Percentiles rank a stretch among this genome's conserved stretches.
Evolutionary conservation across 2,113 vertebrate genomes (phyloP).

Genomic region (Rhinoptilus africanus): DNA sequence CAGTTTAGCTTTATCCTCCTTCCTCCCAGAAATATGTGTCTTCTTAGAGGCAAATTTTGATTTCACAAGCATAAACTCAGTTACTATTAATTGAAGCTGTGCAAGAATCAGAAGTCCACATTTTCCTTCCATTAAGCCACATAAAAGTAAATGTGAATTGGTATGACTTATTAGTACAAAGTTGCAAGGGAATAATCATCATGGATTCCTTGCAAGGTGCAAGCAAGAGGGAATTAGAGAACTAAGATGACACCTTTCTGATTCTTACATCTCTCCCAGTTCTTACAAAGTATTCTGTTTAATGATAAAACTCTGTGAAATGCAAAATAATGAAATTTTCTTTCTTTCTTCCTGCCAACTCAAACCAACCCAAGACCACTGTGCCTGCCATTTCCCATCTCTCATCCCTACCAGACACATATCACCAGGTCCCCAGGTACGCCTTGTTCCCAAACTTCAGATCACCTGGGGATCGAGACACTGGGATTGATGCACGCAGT

Average conservation of each 20-base stretch:
- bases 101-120: not conserved
- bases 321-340: not conserved
- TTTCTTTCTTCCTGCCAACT: not conserved
- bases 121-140: not conserved
- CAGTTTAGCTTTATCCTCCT: not conserved
- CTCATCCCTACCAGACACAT: constrained; percentile 81
- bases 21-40: not conserved
- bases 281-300: not conserved
- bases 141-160: not conserved
- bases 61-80: not conserved
- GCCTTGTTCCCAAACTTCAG: constrained; percentile 74
- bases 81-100: not conserved
- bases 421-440: constrained; percentile 70
- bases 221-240: not conserved
- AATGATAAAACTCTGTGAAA: not conserved
- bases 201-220: not conserved
- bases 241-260: not conserved
- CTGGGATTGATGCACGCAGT: constrained; percentile 24
- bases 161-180: not conserved
- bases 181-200: not conserved
- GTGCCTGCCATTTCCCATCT: constrained; percentile 48
- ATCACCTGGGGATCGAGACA: constrained; percentile 61
- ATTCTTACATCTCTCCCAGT: not conserved
- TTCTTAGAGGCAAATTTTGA: not conserved
- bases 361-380: constrained; percentile 67